phyloP scores from a whole-genome alignment of 2,888 invertebrate species.

The Hirudinaria manillensis region DNA sequence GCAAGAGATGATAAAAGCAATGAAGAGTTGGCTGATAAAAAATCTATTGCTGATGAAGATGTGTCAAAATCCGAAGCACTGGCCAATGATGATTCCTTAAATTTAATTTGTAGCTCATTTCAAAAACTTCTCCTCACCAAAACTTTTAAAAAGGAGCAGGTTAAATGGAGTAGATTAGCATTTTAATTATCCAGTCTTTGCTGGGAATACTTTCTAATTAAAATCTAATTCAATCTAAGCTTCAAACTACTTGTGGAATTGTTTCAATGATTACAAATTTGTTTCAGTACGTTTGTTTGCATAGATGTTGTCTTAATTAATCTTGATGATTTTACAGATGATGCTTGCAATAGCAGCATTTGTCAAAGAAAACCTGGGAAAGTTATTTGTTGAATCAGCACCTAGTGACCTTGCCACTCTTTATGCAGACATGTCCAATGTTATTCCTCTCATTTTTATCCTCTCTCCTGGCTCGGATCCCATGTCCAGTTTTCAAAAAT shows the following conservation, averaged over 20 bases:
- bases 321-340: constrained; percentile 53
- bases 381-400: constrained; percentile 75
- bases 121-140: constrained; percentile 76
- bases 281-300: too few relatives aligned
- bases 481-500: constrained; percentile 54
- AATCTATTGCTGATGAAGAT: too few relatives aligned
- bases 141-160: constrained; percentile 70
- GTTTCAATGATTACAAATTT: too few relatives aligned
- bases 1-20: too few relatives aligned
- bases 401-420: constrained; percentile 60
- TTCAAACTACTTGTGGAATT: too few relatives aligned
- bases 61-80: too few relatives aligned
- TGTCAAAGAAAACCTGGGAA: constrained; percentile 70
- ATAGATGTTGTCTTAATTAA: too few relatives aligned
- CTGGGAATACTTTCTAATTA: neutral
- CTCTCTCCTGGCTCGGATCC: constrained; percentile 70
- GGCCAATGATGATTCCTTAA: neutral
- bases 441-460: constrained; percentile 76
- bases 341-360: constrained; percentile 75
- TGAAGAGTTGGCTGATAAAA: too few relatives aligned
- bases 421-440: constrained; percentile 55
- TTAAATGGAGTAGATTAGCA: constrained; percentile 37
- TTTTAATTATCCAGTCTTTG: neutral
- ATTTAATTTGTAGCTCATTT: constrained; percentile 58
- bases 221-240: neutral